Base-by-base conservation (phyloP, 2,888 invertebrate species). In the Dorcus parallelipipedus region DNA sequence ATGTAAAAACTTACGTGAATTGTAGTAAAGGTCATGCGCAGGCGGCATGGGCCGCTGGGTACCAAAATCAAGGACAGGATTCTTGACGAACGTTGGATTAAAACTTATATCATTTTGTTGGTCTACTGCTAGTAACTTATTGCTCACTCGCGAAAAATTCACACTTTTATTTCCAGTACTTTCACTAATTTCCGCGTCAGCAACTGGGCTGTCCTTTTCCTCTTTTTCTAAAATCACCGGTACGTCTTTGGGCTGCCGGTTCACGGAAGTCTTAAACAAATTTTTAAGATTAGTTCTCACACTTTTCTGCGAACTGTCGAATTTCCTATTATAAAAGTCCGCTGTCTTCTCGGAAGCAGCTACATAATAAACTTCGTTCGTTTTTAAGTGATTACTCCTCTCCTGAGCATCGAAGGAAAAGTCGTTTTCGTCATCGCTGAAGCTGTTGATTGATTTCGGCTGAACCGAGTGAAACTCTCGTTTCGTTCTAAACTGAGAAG, bases 1-100 rank as follows among this genome's bases (percentile, higher is more conserved):
- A 17, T 39, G 7, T 40, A 33, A n/a, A 42, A 55, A 75, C 74
- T 75, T 66, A 76, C 76, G 72, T 75, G 74, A 72, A 69, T 69
- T 71, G 66, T 68, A 70, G 69, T 67, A 67, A 70, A 73, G 69
- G 66, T 70, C 73, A 71, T 72, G 71, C 69, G 68, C 73, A 58
- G 74, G 71, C 67, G 72, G 74, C 75, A 76, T 76, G 69, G 73
- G 73, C 74, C 71, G 75, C 62, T 64, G 60, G 17, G 61, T 58
- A 58, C 58, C 61, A 51, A 58, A 60, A 55, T 52, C 52, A 9
- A 50, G 40, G 47, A 54, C 54, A 33, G 56, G 49, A 54, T 56
- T 49, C 47, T 57, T 53, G 52, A 56, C 62, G n/a, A 54, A 43
- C 14, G 52, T 48, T 54, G 58, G 51, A 47, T 61, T 58, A 47